phyloP scores from a whole-genome alignment of 2,797 vertebrate species.

The Monodelphis domestica region DNA sequence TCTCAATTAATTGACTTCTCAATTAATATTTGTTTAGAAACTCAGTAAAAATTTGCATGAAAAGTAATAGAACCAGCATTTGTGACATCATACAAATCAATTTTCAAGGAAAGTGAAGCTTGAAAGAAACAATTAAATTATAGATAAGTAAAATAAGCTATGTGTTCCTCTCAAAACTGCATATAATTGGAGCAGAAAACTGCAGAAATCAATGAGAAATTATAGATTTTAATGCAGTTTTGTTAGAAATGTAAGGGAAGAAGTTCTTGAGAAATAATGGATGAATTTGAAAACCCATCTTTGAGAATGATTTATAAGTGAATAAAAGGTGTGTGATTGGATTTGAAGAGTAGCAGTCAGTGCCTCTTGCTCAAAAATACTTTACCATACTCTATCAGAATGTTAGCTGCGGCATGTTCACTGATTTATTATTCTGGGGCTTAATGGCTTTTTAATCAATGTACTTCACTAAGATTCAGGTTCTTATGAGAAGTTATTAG shows the following conservation, averaged over 20 bases:
- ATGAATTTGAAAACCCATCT: slow-evolving; percentile 10
- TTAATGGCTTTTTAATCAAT: slow-evolving; percentile 18
- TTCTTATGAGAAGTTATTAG: neutral
- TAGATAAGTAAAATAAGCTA: neutral
- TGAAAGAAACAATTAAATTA: neutral
- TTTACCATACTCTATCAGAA: neutral
- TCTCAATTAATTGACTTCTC: neutral
- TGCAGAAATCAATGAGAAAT: slow-evolving; percentile 42
- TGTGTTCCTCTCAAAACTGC: neutral
- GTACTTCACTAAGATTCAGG: neutral
- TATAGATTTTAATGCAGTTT: slow-evolving; percentile 17
- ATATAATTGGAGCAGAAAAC: neutral
- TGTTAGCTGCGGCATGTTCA: neutral
- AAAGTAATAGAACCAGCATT: neutral
- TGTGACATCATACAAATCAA: neutral
- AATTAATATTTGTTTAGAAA: neutral
- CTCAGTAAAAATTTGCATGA: neutral
- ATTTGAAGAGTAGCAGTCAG: neutral
- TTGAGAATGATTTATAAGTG: neutral
- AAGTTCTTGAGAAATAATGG: slow-evolving; percentile 1
- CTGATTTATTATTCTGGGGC: neutral
- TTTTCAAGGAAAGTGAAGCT: neutral
- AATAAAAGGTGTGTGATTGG: neutral
- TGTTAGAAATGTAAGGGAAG: slow-evolving; percentile 21
- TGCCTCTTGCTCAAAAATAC: neutral